phyloP scores from a whole-genome alignment of 2,797 vertebrate genomes.

The Erethizon dorsatum region DNA sequence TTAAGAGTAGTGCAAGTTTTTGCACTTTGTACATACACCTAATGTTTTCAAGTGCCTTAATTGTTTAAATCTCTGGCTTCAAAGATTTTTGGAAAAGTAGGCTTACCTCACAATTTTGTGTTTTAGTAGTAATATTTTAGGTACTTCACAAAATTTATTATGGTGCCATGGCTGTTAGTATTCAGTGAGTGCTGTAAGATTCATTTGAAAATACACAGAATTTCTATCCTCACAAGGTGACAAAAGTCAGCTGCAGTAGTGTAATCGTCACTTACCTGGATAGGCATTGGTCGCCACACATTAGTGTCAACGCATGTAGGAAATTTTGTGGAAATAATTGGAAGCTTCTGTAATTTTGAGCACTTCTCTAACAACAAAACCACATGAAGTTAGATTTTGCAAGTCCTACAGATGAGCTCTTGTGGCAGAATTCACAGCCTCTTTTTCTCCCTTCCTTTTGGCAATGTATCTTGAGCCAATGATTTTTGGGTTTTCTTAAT shows the following conservation, averaged over 20 bases:
- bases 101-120: constrained; percentile 86
- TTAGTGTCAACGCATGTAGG: constrained; percentile 49
- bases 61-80: constrained; percentile 88
- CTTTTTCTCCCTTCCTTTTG: background rate
- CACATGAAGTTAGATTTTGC: constrained; percentile 57
- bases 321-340: constrained; percentile 60
- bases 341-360: constrained; percentile 60
- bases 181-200: constrained; percentile 78
- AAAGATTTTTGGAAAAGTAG: constrained; percentile 84
- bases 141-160: constrained; percentile 84
- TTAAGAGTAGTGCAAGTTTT: background rate
- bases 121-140: constrained; percentile 86
- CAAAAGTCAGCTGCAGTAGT: constrained; percentile 49
- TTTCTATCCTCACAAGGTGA: constrained; percentile 65
- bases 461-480: constrained; percentile 76
- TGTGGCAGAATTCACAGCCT: constrained; percentile 62
- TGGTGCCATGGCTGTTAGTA: constrained; percentile 76
- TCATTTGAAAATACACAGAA: constrained; percentile 65
- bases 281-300: constrained; percentile 23
- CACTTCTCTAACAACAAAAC: constrained; percentile 37
- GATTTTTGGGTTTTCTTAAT: constrained; percentile 79
- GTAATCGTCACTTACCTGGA: constrained; percentile 33
- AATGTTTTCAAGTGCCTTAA: constrained; percentile 91
- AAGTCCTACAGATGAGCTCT: constrained; percentile 64
- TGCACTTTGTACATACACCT: constrained; percentile 82